These are phyloP conservation scores for Podilymbus podiceps DNA, from an alignment of 2,113 vertebrate genomes.

Conservation along the genomic window DNA sequence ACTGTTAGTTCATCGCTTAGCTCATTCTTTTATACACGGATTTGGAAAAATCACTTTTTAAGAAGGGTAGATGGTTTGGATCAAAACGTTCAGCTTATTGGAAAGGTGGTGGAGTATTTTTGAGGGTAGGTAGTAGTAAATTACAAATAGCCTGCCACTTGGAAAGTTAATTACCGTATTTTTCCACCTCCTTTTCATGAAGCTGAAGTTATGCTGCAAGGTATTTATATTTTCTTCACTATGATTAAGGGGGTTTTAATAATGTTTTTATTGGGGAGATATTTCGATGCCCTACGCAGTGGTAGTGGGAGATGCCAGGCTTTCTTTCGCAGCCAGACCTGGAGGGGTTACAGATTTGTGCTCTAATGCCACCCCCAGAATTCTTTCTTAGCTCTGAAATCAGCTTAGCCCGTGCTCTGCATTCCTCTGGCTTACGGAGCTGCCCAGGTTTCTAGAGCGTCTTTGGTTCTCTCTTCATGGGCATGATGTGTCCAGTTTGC, in stretches of 20 bases:
- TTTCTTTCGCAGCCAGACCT: conserved; percentile 8
- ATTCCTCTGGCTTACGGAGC: conserved; percentile 79
- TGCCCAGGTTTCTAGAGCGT: conserved; percentile 59
- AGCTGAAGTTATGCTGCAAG: not conserved
- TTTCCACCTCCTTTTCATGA: not conserved
- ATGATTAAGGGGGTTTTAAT: rapidly evolving
- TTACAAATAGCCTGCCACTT: not conserved
- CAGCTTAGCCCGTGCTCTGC: conserved; percentile 70
- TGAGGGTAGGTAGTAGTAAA: not conserved
- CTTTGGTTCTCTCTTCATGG: not conserved
- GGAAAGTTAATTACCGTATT: not conserved
- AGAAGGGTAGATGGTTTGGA: not conserved
- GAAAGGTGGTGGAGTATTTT: not conserved
- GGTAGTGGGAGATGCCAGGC: not conserved
- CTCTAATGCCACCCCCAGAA: conserved; percentile 67
- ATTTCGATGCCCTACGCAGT: rapidly evolving
- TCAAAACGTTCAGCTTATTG: not conserved
- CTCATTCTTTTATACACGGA: not conserved
- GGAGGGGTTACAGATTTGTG: conserved; percentile 79
- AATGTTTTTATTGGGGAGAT: not conserved
- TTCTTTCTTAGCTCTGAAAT: conserved; percentile 55
- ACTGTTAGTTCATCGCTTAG: not conserved
- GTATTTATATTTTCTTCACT: not conserved
- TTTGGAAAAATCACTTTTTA: not conserved
- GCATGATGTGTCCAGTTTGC: not conserved